Conservation (phyloP, 2,888 invertebrate genomes). For the Tachina fera region DNA sequence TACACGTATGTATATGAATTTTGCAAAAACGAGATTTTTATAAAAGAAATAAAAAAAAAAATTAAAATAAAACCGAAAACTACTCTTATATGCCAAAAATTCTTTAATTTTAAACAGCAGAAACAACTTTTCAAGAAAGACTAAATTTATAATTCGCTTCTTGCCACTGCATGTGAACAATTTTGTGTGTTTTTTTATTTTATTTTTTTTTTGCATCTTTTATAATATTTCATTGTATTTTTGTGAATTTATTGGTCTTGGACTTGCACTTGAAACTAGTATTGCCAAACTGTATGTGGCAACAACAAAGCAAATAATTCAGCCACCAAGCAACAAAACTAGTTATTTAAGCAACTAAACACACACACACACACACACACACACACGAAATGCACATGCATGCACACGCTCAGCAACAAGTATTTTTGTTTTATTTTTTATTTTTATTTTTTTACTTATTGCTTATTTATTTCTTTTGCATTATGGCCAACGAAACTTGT, state of each 20-base stretch:
- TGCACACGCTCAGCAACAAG: background rate
- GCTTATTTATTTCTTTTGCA: constrained; percentile 23
- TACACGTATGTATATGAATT: too few species aligned
- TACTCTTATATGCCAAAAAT: background rate
- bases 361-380: background rate
- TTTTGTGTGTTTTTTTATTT: background rate
- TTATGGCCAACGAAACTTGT: constrained; percentile 56
- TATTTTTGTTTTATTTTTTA: background rate
- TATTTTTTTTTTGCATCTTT: constrained; percentile 2
- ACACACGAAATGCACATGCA: too few species aligned
- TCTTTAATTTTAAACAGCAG: background rate
- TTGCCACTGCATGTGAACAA: background rate
- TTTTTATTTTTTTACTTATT: background rate
- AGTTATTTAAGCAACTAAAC: constrained; percentile 54
- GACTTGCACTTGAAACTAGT: constrained; percentile 71
- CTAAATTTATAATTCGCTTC: constrained; percentile 5
- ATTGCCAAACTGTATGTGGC: constrained; percentile 56
- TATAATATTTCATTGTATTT: constrained; percentile 45
- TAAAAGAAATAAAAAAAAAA: too few species aligned
- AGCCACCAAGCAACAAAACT: constrained; percentile 54
- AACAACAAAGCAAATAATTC: constrained; percentile 36
- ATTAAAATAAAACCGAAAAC: too few species aligned
- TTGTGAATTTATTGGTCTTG: constrained; percentile 68
- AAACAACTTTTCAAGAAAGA: background rate
- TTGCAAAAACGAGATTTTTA: too few species aligned